Base-by-base conservation (phyloP, 2,888 invertebrate genomes). In the Tridacna crocea region DNA sequence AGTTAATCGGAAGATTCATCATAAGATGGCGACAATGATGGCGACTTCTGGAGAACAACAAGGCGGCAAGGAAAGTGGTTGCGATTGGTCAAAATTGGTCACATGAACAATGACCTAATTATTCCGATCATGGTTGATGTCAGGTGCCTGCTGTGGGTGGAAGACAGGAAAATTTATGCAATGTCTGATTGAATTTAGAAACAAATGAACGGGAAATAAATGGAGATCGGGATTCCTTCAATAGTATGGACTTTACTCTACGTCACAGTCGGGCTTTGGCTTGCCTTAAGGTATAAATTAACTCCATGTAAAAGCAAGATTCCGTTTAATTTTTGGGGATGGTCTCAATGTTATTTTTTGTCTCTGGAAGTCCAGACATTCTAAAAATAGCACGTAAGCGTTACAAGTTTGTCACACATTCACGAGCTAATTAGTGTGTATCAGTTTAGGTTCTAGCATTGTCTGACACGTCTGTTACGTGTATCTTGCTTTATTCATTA, bases 1-100 rank as follows among this genome's bases (percentile, higher is more conserved):
- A 81, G 89, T 90, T 90, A 91, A 92, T 92, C 90, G 91, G 87
- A 87, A 91, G 91, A 96, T 96, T 96, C 96, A 96, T 96, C 97
- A 97, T 96, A 97, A 97, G 97, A 97, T 97, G 97, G 97, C 97
- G 97, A 97, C 97, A 97, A 96, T 96, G 97, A 97, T 97, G 97
- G 97, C 97, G 97, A 97, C 96, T 96, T 96, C 96, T 88, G 90
- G 96, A 93, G 96, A 93, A 93, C 94, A 94, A 94, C 94, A 94
- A 94, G 93, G 94, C 94, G 94, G 93, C 93, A 92, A 93, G 93
- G 92, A 88, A 90, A 89, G 85, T 88, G 72, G 63, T 87, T 76
- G 77, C 89, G 92, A 93, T 93, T 93, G 93, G 93, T 89, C 88
- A 83, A 89, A 81, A 87, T 83, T 83, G 84, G 91, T 92, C 93